Conservation (phyloP, 1,140 invertebrate species). For the Dinoponera quadriceps region DNA sequence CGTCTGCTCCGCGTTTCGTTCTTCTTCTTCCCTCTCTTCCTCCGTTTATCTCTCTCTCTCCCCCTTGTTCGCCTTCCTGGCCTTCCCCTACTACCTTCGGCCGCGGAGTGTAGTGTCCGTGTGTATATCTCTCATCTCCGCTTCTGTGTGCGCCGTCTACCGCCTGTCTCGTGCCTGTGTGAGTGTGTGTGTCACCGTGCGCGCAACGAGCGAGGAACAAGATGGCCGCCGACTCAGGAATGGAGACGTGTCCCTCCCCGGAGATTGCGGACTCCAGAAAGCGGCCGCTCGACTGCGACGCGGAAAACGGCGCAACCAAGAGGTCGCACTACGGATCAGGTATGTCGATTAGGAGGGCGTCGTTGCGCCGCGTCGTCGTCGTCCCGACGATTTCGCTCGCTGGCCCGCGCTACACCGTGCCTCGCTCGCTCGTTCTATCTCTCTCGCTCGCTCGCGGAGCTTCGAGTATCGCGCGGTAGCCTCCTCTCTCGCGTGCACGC, state of each 20-base stretch:
- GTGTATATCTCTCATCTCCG: slow-evolving; percentile 8
- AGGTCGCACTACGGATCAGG: slow-evolving; percentile 95
- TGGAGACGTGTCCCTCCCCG: slow-evolving; percentile 93
- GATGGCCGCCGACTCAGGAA: slow-evolving; percentile 93
- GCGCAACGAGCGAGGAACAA: slow-evolving; percentile 84
- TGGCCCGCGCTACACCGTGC: slow-evolving; percentile 1
- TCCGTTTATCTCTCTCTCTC: slow-evolving; percentile 10
- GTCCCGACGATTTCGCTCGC: neutral
- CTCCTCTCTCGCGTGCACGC: slow-evolving; percentile 23
- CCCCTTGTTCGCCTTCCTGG: neutral
- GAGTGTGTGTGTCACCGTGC: slow-evolving; percentile 68
- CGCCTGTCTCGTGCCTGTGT: slow-evolving; percentile 53
- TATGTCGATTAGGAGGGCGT: slow-evolving; percentile 83
- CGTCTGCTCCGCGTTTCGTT: slow-evolving; percentile 53
- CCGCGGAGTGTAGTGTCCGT: slow-evolving; percentile 14
- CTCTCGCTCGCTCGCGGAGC: slow-evolving; percentile 1
- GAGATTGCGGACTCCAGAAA: slow-evolving; percentile 93
- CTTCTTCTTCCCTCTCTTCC: slow-evolving; percentile 58
- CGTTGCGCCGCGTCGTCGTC: neutral
- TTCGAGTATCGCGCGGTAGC: neutral
- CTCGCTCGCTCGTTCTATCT: slow-evolving; percentile 13
- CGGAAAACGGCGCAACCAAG: slow-evolving; percentile 94
- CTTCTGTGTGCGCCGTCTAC: slow-evolving; percentile 11
- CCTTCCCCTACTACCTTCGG: slow-evolving; percentile 4
- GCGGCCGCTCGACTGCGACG: slow-evolving; percentile 93